Evolutionary conservation across 2,888 invertebrate genomes (phyloP).

Genomic region (Rutpela maculata): DNA sequence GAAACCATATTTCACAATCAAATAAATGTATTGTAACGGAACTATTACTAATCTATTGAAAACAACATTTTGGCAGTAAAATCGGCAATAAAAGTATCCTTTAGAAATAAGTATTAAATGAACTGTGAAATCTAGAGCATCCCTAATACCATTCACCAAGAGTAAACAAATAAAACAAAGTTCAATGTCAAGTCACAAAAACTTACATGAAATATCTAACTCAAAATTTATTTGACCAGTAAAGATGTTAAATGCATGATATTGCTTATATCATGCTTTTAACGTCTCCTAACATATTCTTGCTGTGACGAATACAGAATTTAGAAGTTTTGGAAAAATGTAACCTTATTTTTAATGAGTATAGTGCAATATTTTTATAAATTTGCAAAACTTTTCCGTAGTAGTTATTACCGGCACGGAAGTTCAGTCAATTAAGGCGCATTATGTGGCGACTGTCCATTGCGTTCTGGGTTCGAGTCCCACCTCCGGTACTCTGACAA

Average conservation of each 20-base stretch:
- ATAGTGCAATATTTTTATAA: too few relatives aligned
- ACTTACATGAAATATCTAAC: not conserved
- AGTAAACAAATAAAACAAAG: conserved; percentile 7
- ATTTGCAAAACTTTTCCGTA: too few relatives aligned
- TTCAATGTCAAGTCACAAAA: not conserved
- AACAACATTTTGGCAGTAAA: not conserved
- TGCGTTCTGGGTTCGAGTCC: too few relatives aligned
- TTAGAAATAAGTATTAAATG: not conserved
- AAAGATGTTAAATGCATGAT: not conserved
- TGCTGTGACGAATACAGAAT: too few relatives aligned
- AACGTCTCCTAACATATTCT: not conserved
- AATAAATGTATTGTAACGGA: not conserved
- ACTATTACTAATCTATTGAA: not conserved
- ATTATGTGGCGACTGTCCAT: too few relatives aligned
- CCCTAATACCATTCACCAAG: not conserved
- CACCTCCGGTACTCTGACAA: too few relatives aligned
- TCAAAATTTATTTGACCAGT: not conserved
- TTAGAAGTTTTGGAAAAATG: too few relatives aligned
- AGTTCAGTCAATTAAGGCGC: too few relatives aligned
- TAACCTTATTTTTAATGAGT: too few relatives aligned
- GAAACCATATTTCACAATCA: not conserved
- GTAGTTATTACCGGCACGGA: too few relatives aligned
- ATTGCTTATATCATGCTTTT: not conserved
- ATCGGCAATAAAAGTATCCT: not conserved
- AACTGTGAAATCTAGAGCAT: not conserved